Conservation (phyloP, 2,797 vertebrate genomes). For the Sternotherus odoratus region DNA sequence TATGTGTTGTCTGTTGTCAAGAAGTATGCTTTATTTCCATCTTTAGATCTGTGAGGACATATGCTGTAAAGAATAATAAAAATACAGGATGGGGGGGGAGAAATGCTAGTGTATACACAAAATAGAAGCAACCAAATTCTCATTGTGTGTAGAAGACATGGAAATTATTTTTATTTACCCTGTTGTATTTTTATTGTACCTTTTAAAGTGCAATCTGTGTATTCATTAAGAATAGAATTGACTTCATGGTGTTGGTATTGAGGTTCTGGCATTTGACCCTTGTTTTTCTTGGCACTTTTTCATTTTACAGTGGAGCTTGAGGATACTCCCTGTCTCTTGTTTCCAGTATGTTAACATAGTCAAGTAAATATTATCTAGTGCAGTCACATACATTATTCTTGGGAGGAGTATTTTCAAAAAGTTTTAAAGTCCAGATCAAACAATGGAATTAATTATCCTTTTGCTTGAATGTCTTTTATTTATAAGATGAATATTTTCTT, state of each 20-base stretch:
- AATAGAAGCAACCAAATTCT: not conserved
- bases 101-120: not conserved
- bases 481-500: slow-evolving; percentile 4
- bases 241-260: slow-evolving; percentile 24
- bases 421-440: slow-evolving; percentile 61
- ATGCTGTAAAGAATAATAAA: not conserved
- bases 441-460: slow-evolving; percentile 41
- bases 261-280: slow-evolving; percentile 62
- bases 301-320: slow-evolving; percentile 46
- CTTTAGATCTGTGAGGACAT: not conserved
- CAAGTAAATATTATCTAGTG: slow-evolving; percentile 55
- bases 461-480: slow-evolving; percentile 51
- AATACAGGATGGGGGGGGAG: not conserved
- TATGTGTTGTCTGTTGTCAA: too few species aligned
- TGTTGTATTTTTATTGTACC: not conserved
- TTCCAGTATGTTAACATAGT: slow-evolving; percentile 59
- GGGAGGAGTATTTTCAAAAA: slow-evolving; percentile 27
- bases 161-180: not conserved
- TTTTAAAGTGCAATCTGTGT: not conserved
- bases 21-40: not conserved
- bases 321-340: slow-evolving; percentile 44
- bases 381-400: slow-evolving; percentile 32
- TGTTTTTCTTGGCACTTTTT: slow-evolving; percentile 61
- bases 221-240: slow-evolving; percentile 14
- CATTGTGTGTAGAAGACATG: not conserved